Evolutionary conservation across 23 tunicate species (phyloP).

Genomic region (Phallusia fumigata): DNA sequence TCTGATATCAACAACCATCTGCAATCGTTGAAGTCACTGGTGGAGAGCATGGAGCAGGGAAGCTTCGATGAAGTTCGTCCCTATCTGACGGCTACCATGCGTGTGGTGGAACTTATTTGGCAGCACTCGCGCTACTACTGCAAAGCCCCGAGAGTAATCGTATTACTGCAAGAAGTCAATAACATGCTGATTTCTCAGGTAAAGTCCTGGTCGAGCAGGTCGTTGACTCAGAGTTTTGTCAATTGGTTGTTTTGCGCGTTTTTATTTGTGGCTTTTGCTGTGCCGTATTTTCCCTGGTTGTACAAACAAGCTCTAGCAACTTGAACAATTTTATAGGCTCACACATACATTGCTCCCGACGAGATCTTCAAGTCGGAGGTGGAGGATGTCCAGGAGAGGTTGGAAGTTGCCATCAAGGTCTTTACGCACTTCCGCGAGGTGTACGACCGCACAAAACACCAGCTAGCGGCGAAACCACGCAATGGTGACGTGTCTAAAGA

Average conservation of each 20-base stretch:
- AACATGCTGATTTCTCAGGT: conserved; percentile 93
- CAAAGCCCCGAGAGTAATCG: conserved; percentile 63
- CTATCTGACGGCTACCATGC: conserved; percentile 65
- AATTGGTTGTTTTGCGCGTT: no score
- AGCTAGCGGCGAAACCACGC: conserved; percentile 25
- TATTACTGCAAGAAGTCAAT: conserved; percentile 76
- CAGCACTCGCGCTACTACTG: conserved; percentile 65
- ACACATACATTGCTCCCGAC: conserved; percentile 56
- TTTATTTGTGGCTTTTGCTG: no score
- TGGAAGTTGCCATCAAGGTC: conserved; percentile 54
- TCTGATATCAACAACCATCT: conserved; percentile 72
- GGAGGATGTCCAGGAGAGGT: conserved; percentile 73
- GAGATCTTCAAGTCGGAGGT: conserved; percentile 79
- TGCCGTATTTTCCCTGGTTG: no score
- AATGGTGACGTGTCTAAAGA: conserved; percentile 39
- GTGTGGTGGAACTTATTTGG: conserved; percentile 76
- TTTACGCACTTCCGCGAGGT: conserved; percentile 53
- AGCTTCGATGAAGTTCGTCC: conserved; percentile 51
- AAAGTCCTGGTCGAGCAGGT: no score
- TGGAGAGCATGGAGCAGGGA: conserved; percentile 84
- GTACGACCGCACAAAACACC: conserved; percentile 54
- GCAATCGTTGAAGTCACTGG: conserved; percentile 45
- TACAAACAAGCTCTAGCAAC: no score
- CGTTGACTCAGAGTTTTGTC: no score
- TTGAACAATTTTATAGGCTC: conserved; percentile 43